Evolutionary conservation across 2,888 invertebrate genomes (phyloP), one percentile per base, ranked within the genome.

Genomic region (Callosobruchus maculatus): DNA sequence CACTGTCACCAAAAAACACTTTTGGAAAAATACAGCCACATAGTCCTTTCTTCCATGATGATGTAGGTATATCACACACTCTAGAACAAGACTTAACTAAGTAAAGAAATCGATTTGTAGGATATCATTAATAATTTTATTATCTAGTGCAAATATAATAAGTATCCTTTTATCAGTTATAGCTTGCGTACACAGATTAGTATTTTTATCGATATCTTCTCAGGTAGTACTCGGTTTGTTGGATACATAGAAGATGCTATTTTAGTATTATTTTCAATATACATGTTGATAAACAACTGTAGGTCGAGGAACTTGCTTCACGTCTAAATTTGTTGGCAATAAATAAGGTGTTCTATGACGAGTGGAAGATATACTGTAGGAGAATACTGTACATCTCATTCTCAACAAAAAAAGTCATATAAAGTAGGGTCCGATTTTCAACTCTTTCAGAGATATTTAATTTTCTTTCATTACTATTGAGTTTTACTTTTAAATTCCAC

Each of bases 31-130:
- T 73, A 74, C 21, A 26, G 22, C 7, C 67, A 69, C 70, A 77
- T 73, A 77, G 79, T 79, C 79, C 79, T 76, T 70, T 74, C 77
- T 73, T 78, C 76, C 80, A 77, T 78, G 70, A 70, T 74, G 21
- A 49, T 13, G 13, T 18, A 18, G 49, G 18, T 49, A 49, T 49
- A 49, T 49, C 49, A 49, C 49, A 49, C 49, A 49, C 49, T 49
- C 49, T 13, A 49, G 49, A 49, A 18, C 49, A 49, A 49, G 13
- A 49, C 49, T 13, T 18, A 68, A 30, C 22, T 20, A 31, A 67
- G 26, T n/a, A 69, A 68, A 20, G 67, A n/a, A 9, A 68, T 21
- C 22, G 9, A 72, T 69, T 68, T 21, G 72, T 66, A 31, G 9
- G 66, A 66, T 49, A n/a, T 66, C 22, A 21, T 9, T 22, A 26